Percentiles rank a stretch among this genome's conserved stretches.
These are phyloP conservation scores for Centropus unirufus DNA, from an alignment of 2,113 vertebrate genomes.

Conservation along the genomic window DNA sequence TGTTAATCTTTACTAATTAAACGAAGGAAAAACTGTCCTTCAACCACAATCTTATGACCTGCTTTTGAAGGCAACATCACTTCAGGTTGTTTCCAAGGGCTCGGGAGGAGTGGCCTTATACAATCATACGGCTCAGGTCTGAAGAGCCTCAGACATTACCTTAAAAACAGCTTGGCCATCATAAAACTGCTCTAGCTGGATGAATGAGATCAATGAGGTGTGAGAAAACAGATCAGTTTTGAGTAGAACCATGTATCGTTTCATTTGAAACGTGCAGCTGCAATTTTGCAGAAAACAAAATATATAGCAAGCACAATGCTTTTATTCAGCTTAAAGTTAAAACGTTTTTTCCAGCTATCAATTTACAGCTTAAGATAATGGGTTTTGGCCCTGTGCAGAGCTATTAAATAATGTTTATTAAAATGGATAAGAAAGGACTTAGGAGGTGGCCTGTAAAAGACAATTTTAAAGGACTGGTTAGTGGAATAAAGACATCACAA, in stretches of 20 bases:
- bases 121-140: background rate
- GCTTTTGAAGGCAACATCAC: background rate
- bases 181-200: background rate
- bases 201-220: background rate
- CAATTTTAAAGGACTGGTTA: constrained; percentile 31
- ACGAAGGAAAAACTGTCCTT: background rate
- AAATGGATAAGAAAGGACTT: constrained; percentile 62
- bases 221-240: constrained; percentile 47
- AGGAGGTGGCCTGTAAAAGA: constrained; percentile 37
- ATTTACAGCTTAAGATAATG: constrained; percentile 69
- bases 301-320: constrained; percentile 35
- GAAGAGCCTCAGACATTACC: constrained; percentile 1
- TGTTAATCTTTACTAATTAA: background rate
- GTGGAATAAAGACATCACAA: constrained; percentile 8
- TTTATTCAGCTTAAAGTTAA: constrained; percentile 56
- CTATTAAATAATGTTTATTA: constrained; percentile 69
- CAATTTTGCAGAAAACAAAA: constrained; percentile 49
- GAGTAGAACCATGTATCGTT: constrained; percentile 2
- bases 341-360: constrained; percentile 62
- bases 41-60: background rate
- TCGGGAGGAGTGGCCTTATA: background rate
- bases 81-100: background rate
- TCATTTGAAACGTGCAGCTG: constrained; percentile 53
- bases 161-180: background rate
- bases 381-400: constrained; percentile 58